Percentiles rank a stretch among this genome's conserved stretches.
phyloP scores from a whole-genome alignment of 2,113 vertebrate genomes.

The Meleagris gallopavo region DNA sequence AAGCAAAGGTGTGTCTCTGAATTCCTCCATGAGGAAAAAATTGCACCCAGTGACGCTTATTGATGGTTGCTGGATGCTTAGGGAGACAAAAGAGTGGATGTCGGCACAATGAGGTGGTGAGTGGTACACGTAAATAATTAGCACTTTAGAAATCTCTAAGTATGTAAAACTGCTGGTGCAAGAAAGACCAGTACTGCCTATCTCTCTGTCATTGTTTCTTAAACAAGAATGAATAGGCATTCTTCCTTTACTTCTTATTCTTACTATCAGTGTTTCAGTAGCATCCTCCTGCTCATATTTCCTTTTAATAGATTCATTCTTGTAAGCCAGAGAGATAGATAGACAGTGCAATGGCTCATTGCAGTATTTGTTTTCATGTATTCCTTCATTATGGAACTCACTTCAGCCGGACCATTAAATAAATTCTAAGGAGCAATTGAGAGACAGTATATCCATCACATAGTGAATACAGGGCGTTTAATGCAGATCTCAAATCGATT shows the following conservation, averaged over 20 bases:
- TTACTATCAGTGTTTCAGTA: neutral
- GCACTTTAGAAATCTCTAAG: neutral
- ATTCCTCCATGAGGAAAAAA: neutral
- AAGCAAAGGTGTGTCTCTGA: neutral
- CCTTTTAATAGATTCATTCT: neutral
- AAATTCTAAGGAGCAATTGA: neutral
- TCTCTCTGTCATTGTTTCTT: neutral
- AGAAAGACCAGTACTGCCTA: neutral
- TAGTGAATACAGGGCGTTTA: conserved; percentile 24
- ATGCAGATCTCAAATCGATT: conserved; percentile 47
- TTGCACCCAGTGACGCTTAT: neutral
- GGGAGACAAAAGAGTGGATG: neutral
- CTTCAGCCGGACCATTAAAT: conserved; percentile 41
- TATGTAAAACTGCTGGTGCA: neutral
- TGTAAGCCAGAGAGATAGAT: neutral
- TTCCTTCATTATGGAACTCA: conserved; percentile 33
- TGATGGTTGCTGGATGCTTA: neutral
- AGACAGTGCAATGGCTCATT: neutral
- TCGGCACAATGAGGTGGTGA: neutral
- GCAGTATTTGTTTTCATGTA: conserved; percentile 14
- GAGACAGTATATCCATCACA: conserved; percentile 44
- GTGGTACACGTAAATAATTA: neutral
- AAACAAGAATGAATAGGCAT: neutral
- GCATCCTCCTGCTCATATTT: neutral
- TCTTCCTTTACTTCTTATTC: neutral